Base-by-base conservation (phyloP, 2,797 vertebrate genomes). In the Artibeus jamaicensis region DNA sequence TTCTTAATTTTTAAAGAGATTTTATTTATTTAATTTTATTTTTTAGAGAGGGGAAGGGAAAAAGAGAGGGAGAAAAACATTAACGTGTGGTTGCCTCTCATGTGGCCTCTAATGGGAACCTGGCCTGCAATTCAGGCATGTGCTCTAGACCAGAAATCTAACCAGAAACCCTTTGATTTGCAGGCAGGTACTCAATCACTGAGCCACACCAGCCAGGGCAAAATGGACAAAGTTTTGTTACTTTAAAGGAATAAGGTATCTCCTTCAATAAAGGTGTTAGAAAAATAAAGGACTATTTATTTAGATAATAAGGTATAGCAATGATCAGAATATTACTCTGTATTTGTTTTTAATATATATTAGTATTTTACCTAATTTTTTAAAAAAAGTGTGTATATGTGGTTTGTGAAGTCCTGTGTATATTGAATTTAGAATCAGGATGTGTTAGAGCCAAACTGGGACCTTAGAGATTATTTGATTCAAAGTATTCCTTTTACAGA, bases 401-500 rank as follows among this genome's bases (percentile, higher is more conserved):
- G n/a, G 22, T 16, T 89, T 87, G 16, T 92, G 10, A 93, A 79
- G 73, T 59, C 37, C 24, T 32, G 10, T 50, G 53, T 81, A 67
- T 55, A 53, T 91, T 68, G 37, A 15, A 73, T 76, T 59, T 85
- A 77, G 9, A 88, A 91, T 67, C 73, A 81, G 29, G 32, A 16
- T 57, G 50, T 90, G 57, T 71, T 86, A 62, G 79, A 91, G 46
- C 42, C 57, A 22, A 86, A 88, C 74, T 32, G 42, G 65, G 14
- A 77, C 32, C 29, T 88, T 57, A 76, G 24, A 85, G 48, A 79
- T 67, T 37, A 34, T 92, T 86, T 62, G 39, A 50, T 50, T n/a
- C 73, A 89, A 86, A 86, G 68, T 65, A 55, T 1, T 86, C n/a
- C n/a, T 83, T 94, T 96, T 82, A 92, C 24, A 93, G 50, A 67